Evolutionary conservation across 2,797 vertebrate genomes (phyloP), one percentile per base, ranked within the genome.

Genomic region (Protonibea diacanthus): DNA sequence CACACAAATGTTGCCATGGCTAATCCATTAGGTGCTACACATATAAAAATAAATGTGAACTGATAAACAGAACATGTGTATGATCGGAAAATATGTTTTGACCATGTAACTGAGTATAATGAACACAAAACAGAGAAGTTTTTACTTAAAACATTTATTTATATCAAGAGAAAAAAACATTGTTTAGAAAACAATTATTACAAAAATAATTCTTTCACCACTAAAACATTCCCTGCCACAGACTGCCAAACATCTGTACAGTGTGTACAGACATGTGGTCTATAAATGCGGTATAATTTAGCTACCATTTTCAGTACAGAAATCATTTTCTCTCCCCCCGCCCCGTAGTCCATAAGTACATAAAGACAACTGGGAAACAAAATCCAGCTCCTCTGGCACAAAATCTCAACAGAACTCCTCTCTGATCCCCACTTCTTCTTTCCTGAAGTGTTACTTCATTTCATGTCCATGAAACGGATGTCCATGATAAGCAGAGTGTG

Each of bases 401-500:
- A 61, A 67, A 25, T 1, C 53, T 45, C 2, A 47, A 38, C 7
- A 53, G 3, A 73, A 49, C 4, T 45, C 14, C 4, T 56, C 8
- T 3, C 25, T 23, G 21, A 75, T 0, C 4, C 47, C 33, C 44
- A 63, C 17, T 13, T 42, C 4, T 56, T 76, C 20, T 60, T 49
- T 7, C 40, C 56, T 47, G 0, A 74, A 40, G 20, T 10, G n/a
- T 33, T 49, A 13, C 33, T 71, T 89, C 71, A 99, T 82, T 99
- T 99, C 52, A 97, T 96, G 91, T 99, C 98, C 95, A 99, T 99
- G 88, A 99, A 99, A 64, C 98, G 96, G 48, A 99, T 99, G 91
- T 99, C 98, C 98, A 99, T 99, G 88, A 99, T 99, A 57, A 99
- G 97, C 59, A 99, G 93, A 27, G 97, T 97, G 93, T 96, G 97